Evolutionary conservation across 2,888 invertebrate species (phyloP).

Genomic region (Clistopyga incitator): DNA sequence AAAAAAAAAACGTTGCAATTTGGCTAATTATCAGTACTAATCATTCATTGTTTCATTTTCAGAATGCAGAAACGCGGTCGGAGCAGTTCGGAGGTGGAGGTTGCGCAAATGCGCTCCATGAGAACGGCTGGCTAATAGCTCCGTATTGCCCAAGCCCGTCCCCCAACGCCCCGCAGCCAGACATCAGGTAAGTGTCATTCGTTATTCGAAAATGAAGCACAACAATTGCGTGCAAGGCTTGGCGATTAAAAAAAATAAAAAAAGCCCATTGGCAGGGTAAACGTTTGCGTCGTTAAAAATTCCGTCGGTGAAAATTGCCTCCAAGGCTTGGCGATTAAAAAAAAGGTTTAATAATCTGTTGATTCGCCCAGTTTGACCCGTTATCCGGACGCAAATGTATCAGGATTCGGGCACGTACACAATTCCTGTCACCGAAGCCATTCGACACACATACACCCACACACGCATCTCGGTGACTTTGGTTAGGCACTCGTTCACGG

Average conservation of each 20-base stretch:
- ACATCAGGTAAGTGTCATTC: conserved; percentile 76
- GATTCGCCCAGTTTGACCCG: not conserved
- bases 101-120: conserved; percentile 82
- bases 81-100: conserved; percentile 81
- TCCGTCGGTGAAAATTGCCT: too few relatives aligned
- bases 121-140: conserved; percentile 83
- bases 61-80: conserved; percentile 81
- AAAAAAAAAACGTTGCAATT: not conserved
- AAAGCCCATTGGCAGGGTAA: too few relatives aligned
- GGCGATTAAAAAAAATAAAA: too few relatives aligned
- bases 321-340: not conserved
- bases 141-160: conserved; percentile 76
- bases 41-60: conserved; percentile 69
- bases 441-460: not conserved
- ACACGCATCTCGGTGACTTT: not conserved
- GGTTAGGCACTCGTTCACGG: conserved; percentile 16
- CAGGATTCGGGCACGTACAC: not conserved
- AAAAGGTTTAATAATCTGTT: not conserved
- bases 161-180: conserved; percentile 81
- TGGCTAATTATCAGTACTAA: not conserved
- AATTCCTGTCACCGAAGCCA: not conserved
- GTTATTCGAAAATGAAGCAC: not conserved
- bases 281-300: too few relatives aligned
- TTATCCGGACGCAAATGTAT: not conserved
- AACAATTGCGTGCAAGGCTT: not conserved